phyloP scores from a whole-genome alignment of 2,113 vertebrate species.

The Merops nubicus region DNA sequence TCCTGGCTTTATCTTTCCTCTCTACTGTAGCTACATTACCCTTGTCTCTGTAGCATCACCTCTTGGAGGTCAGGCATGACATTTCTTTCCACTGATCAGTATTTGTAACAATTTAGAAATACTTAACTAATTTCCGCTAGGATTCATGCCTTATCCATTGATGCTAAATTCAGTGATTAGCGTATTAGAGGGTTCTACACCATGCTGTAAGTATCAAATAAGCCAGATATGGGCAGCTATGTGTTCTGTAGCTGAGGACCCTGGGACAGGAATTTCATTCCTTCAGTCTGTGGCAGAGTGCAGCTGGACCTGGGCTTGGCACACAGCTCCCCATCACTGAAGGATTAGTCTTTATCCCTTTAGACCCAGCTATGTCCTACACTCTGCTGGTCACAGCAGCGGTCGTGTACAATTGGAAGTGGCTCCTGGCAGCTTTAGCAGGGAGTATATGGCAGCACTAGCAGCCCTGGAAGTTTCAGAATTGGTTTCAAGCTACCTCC shows the following conservation, averaged over 20 bases:
- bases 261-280: neutral
- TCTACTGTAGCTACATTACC: neutral
- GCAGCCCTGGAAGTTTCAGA: neutral
- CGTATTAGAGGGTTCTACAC: neutral
- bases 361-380: neutral
- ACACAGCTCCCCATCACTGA: neutral
- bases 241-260: neutral
- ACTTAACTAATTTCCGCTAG: neutral
- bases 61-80: neutral
- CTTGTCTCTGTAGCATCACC: neutral
- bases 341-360: neutral
- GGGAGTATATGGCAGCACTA: neutral
- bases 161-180: neutral
- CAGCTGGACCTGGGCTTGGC: neutral
- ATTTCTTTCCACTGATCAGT: neutral
- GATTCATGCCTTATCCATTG: neutral
- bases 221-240: neutral
- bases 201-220: neutral
- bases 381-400: neutral
- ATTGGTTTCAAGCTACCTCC: neutral
- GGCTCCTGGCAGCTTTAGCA: neutral
- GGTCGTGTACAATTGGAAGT: accelerated
- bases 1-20: neutral
- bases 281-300: neutral
- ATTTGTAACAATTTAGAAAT: neutral